Base-by-base conservation (phyloP, 2,113 vertebrate species). In the Narcine bancroftii region DNA sequence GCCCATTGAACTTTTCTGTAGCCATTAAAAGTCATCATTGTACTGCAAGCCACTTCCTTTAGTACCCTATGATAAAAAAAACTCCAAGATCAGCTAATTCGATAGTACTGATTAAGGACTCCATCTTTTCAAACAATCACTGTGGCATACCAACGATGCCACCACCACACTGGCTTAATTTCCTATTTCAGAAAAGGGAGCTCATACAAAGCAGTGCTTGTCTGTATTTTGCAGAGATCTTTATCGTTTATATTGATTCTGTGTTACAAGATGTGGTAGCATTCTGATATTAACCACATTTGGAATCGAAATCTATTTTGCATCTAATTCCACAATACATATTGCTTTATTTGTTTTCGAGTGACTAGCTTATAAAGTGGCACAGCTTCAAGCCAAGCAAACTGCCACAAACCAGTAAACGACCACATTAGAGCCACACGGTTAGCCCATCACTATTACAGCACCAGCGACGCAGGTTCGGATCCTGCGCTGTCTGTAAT, bases 31-130 rank as follows among this genome's bases (percentile, higher is more conserved):
- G 63, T 45, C 87, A 91, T 42, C 39, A 45, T 66, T 69, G 42
- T 45, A 69, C 60, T 91, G 63, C 10, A 69, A 66, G 42, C 21
- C 63, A 69, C 87, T 42, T 69, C 19, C 65, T 69, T 91, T 65
- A 42, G 39, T 26, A 45, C 21, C 24, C 60, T 26, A 65, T 15
- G 39, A 91, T 63, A 6, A 69, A 91, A 69, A 87, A n/a, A 91
- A 91, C 24, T 45, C 65, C 39, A 69, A 47, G n/a, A 91, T 91
- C 81, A 87, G 81, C 81, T 36, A 81, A 50, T 81, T 81, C 47
- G 26, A 50, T 81, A 2, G 33, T 63, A 13, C 81, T 36, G 53
- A 87, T 21, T 87, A 56, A 87, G n/a, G 81, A 87, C 81, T 60
- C 5, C 6, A 36, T 50, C 81, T 83, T 87, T 13, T 2, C 81